phyloP scores from a whole-genome alignment of 2,113 vertebrate genomes.

The Leiothrix lutea region DNA sequence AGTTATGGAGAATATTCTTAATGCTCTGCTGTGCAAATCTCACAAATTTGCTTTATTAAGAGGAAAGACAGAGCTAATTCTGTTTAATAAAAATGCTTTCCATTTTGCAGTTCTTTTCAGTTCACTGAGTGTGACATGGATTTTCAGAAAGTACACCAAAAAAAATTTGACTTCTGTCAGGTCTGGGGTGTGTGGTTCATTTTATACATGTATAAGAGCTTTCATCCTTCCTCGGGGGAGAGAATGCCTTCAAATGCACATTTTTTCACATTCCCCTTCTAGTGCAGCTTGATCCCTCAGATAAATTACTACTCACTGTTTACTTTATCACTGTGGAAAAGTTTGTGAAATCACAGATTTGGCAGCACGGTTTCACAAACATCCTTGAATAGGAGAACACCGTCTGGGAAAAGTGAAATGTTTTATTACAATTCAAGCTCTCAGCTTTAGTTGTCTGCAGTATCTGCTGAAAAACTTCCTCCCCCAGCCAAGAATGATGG shows the following conservation, averaged over 20 bases:
- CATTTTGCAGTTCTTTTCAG: not conserved
- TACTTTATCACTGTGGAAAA: conserved; percentile 12
- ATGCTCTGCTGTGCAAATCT: not conserved
- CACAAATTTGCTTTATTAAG: not conserved
- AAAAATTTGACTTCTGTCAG: not conserved
- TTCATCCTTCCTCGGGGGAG: not conserved
- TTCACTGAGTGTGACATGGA: not conserved
- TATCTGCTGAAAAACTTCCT: not conserved
- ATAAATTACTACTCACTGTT: conserved; percentile 36
- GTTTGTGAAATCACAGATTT: conserved; percentile 40
- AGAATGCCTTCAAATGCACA: not conserved
- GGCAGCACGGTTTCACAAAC: not conserved
- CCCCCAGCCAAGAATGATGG: accelerated
- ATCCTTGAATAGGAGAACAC: not conserved
- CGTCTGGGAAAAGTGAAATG: not conserved
- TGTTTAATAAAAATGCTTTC: not conserved
- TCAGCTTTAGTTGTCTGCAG: not conserved
- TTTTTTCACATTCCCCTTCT: not conserved
- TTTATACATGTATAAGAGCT: not conserved
- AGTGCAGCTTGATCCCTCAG: not conserved
- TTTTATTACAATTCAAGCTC: not conserved
- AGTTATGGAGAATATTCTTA: not conserved
- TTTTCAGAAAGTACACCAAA: not conserved
- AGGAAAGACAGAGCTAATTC: not conserved
- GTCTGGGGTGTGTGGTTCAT: not conserved